Evolutionary conservation across 2,888 invertebrate species (phyloP), one percentile per base, ranked within the genome.

Genomic region (Aquatica leii): DNA sequence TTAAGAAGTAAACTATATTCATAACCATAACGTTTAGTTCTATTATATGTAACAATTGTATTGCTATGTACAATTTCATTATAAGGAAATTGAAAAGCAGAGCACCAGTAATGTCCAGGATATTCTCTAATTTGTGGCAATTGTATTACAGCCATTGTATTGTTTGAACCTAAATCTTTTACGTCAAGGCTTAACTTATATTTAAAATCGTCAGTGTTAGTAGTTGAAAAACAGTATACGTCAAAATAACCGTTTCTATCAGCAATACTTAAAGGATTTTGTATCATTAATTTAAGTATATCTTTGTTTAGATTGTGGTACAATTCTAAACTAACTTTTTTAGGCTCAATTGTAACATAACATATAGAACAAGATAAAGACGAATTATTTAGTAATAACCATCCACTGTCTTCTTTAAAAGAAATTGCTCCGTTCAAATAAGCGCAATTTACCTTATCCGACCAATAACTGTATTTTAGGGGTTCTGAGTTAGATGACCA

Each of bases 71-170:
- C 31, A 2, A 57, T 17, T 6, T 54, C 15, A 2, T 58, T 20
- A 11, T 68, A 18, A 3, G 62, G 62, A 34, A 54, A 64, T 14
- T 52, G 53, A 17, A 68, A 70, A 3, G 66, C 70, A 50, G 64
- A 54, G 43, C 71, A 71, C 70, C 71, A 69, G 40, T 69, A 69
- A 12, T 61, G 52, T 4, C 67, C 67, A 2, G 61, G 61, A 60
- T 54, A 54, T 43, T 56, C 9, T 15, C 5, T 1, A 34, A 37
- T 2, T 31, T 11, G 15, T n/a, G 5, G 3, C 37, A 55, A 6
- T 34, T 51, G n/a, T 0, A 24, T 2, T 18, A 34, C 12, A 34
- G 12, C 8, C 20, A 34, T 20, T 1, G 50, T 24, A 12, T 20
- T 12, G 21, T 50, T 50, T 50, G 49, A 24, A 18, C 41, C 17